Base-by-base conservation (phyloP, 2,113 vertebrate genomes). In the Perccottus glenii region DNA sequence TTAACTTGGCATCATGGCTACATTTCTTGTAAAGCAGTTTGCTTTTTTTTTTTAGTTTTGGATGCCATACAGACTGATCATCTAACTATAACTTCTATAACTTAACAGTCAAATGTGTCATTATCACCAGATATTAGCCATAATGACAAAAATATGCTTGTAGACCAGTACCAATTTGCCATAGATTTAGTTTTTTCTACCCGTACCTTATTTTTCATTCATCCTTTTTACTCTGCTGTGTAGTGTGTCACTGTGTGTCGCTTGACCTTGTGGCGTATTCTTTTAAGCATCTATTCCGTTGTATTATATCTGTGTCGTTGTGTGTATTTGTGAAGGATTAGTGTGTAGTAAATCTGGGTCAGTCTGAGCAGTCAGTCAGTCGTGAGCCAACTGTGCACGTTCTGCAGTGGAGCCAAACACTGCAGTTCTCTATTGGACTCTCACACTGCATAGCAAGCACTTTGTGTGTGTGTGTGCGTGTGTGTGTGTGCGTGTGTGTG, bases 271-370 rank as follows among this genome's bases (percentile, higher is more conserved):
- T 42, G 60, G 52, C 52, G 8, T 38, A 10, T 6, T 55, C 33
- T 55, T 40, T 36, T 7, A 36, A 12, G 44, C 33, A 61, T 46
- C 9, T 11, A 50, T 50, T 16, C 48, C 12, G 36, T 11, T 73
- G 47, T 56, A 8, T 14, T 64, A n/a, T 50, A n/a, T 52, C 3
- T 55, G 44, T 55, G 27, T n/a, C 19, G 11, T 60, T 32, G 19
- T 64, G 19, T 57, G 47, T 63, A n/a, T 70, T 14, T 70, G 27
- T 15, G 10, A 51, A 69, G 78, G 86, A 88, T 88, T 88, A 88
- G 64, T 60, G 42, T 64, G 60, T 55, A 36, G 52, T 76, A 61
- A 79, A 88, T 89, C 77, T 89, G 87, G 84, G 84, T 87, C 86
- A 87, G 68, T 81, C 78, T 66, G 2, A 57, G 76, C 55, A 40